Conservation (phyloP, 2,797 vertebrate species). For the Luscinia luscinia region DNA sequence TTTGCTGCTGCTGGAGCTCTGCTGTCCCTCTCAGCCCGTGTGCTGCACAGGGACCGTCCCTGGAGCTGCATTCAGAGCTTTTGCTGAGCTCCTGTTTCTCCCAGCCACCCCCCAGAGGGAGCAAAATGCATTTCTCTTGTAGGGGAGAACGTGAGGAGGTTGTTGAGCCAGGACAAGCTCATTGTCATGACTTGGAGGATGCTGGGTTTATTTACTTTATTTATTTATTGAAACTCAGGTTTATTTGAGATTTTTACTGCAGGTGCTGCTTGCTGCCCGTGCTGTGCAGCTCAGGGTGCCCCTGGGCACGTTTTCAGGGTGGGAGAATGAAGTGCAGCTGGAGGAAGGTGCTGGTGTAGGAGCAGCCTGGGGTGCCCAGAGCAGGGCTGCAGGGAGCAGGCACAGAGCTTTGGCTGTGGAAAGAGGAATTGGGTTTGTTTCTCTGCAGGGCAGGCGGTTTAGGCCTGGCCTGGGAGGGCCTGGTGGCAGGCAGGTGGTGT, state of each 20-base stretch:
- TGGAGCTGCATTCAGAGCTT: not conserved
- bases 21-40: not conserved
- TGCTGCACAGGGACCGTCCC: rapidly evolving
- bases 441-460: not conserved
- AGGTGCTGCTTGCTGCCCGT: not conserved
- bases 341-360: not conserved
- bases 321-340: not conserved
- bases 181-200: not conserved
- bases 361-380: not conserved
- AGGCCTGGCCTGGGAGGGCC: not conserved
- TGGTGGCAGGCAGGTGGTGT: not conserved
- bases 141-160: not conserved
- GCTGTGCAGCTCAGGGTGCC: not conserved
- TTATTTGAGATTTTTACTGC: not conserved
- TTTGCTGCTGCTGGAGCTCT: not conserved
- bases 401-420: too few relatives aligned
- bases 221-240: not conserved
- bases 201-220: not conserved
- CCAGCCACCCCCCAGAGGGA: not conserved
- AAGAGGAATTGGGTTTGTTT: not conserved
- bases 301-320: not conserved
- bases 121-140: not conserved
- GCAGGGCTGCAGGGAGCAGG: not conserved
- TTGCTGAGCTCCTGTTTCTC: not conserved
- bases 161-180: not conserved